Base-by-base conservation (phyloP, 1,140 invertebrate species). In the Heliconius himera region DNA sequence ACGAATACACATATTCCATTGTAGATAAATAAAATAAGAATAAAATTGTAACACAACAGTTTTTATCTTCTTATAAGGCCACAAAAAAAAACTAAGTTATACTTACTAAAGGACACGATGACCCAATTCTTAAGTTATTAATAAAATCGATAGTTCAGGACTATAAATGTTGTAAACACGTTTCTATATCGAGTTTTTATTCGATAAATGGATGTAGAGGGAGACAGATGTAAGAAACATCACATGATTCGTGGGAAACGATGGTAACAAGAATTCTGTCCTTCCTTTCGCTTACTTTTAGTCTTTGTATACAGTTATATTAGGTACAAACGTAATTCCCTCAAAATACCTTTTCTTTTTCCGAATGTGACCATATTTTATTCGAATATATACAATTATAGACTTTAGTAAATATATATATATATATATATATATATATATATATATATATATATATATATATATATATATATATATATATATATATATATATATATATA, bases 231-330 rank as follows among this genome's bases (percentile, higher is more conserved):
- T 80, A 80, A 80, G 75, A 83, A 83, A 56, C 60, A 38, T 66
- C 36, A 72, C 73, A 72, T 81, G 76, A 75, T 70, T 87, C 87
- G 89, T 91, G 90, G 85, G 91, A 92, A 88, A 87, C 81, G 81
- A 81, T 85, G 84, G 83, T 83, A 89, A 89, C 88, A 90, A 90
- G 86, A 87, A 89, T 85, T 89, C 83, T 87, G 87, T 90, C 88
- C 86, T 90, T 87, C 89, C 90, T 91, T 90, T 93, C 88, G 85
- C 86, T 83, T 80, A 84, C 87, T 71, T 81, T 87, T 89, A 82
- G 90, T 88, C 83, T 90, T 91, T 91, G 85, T 90, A 82, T 82
- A 78, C 83, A 83, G 78, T 82, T 87, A 83, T 66, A 66, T 20
- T 66, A 26, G 9, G n/a, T 66, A 66, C 1, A 18, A 22, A 66